Percentiles rank a stretch among this genome's conserved stretches.
Conservation (phyloP, 2,888 invertebrate genomes). For the Pseudococcus viburni region DNA sequence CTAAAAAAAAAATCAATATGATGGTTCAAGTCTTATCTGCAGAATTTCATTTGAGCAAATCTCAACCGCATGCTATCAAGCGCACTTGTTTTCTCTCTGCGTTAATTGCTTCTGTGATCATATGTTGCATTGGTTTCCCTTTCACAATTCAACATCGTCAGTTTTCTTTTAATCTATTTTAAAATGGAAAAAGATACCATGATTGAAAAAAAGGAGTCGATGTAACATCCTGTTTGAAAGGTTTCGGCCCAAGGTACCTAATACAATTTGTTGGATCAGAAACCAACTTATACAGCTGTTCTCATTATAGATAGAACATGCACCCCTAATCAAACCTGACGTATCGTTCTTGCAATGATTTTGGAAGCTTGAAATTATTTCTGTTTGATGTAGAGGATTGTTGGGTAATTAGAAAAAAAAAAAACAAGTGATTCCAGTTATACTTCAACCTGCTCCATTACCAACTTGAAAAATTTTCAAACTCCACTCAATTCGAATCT, state of each 20-base stretch:
- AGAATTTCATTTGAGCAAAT: not conserved
- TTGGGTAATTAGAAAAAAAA: too few species aligned
- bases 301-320: not conserved
- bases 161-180: slow-evolving; percentile 38
- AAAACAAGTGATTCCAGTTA: too few species aligned
- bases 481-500: too few species aligned
- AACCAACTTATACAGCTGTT: not conserved
- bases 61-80: not conserved
- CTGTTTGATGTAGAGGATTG: too few species aligned
- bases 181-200: not conserved
- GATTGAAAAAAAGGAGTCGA: slow-evolving; percentile 36
- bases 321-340: not conserved
- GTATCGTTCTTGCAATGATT: not conserved
- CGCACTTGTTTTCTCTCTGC: not conserved
- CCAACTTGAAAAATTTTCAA: too few species aligned
- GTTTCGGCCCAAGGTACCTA: not conserved
- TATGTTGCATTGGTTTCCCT: not conserved
- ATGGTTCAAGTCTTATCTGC: not conserved
- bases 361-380: too few species aligned
- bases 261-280: not conserved
- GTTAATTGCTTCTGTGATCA: not conserved
- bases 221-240: slow-evolving; percentile 23
- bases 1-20: too few species aligned
- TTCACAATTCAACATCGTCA: not conserved
- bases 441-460: too few species aligned